Evolutionary conservation across 2,113 vertebrate genomes (phyloP).

Genomic region (Craseonycteris thonglongyai): DNA sequence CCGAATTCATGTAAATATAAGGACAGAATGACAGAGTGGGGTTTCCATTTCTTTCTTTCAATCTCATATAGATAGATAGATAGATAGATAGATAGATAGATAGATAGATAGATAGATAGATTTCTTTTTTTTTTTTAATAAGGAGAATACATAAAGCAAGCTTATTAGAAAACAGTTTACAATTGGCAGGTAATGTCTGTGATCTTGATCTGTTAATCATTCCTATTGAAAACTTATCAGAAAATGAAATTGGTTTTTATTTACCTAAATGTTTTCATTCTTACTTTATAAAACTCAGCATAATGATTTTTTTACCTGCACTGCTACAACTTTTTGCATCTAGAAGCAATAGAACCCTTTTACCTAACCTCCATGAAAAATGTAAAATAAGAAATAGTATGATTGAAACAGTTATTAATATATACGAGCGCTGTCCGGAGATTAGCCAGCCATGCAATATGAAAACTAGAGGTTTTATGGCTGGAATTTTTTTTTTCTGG

Average conservation of each 20-base stretch:
- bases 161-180: background rate
- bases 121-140: background rate
- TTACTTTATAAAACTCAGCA: background rate
- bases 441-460: too few relatives aligned
- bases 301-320: background rate
- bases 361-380: background rate
- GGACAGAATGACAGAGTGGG: background rate
- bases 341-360: slow-evolving; percentile 19
- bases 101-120: too few relatives aligned
- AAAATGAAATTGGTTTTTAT: background rate
- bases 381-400: background rate
- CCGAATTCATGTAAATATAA: background rate
- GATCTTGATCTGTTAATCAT: background rate
- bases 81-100: too few relatives aligned
- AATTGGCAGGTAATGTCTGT: background rate
- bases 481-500: too few relatives aligned
- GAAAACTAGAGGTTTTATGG: too few relatives aligned
- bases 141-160: background rate
- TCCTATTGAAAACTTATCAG: background rate
- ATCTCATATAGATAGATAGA: too few relatives aligned
- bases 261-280: background rate
- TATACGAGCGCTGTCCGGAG: too few relatives aligned
- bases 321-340: background rate
- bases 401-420: too few relatives aligned
- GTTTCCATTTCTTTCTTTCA: background rate